Evolutionary conservation across 2,113 vertebrate genomes (phyloP).

Genomic region (Orycteropus afer): DNA sequence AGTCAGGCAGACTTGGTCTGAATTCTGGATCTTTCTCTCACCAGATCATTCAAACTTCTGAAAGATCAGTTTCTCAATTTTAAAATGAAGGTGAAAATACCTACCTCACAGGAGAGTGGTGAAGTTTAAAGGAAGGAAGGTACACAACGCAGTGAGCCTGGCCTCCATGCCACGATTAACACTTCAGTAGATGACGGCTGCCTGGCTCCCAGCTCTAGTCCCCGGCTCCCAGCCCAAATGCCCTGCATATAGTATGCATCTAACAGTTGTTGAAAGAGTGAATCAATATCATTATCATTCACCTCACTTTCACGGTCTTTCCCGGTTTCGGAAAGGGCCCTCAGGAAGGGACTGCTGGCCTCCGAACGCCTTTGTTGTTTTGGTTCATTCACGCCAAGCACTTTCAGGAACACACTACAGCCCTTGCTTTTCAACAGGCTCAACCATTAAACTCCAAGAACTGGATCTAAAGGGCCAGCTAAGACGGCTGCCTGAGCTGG

Average conservation of each 20-base stretch:
- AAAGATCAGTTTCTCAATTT: slow-evolving; percentile 22
- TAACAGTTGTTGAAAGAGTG: not conserved
- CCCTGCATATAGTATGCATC: not conserved
- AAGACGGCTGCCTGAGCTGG: not conserved
- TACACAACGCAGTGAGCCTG: slow-evolving; percentile 40
- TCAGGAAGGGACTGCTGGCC: not conserved
- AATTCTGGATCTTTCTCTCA: not conserved
- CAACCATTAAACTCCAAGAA: not conserved
- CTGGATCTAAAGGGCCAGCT: not conserved
- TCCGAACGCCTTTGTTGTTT: not conserved
- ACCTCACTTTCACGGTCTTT: not conserved
- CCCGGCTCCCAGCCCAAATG: not conserved
- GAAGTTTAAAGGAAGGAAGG: slow-evolving; percentile 54
- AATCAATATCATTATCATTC: not conserved
- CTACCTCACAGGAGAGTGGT: slow-evolving; percentile 50
- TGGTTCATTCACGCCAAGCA: not conserved
- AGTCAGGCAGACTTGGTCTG: not conserved
- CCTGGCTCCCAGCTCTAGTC: not conserved
- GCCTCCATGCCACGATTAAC: not conserved
- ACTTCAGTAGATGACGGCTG: not conserved
- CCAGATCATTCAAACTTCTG: not conserved
- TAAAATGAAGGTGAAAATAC: slow-evolving; percentile 33
- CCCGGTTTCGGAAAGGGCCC: not conserved
- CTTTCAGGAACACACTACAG: not conserved
- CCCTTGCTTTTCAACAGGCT: not conserved